A percentile compares a stretch with the other conserved stretches of the same genome.
These are phyloP conservation scores for Tympanuchus pallidicinctus DNA, from an alignment of 2,113 vertebrate species.

Conservation along the genomic window DNA sequence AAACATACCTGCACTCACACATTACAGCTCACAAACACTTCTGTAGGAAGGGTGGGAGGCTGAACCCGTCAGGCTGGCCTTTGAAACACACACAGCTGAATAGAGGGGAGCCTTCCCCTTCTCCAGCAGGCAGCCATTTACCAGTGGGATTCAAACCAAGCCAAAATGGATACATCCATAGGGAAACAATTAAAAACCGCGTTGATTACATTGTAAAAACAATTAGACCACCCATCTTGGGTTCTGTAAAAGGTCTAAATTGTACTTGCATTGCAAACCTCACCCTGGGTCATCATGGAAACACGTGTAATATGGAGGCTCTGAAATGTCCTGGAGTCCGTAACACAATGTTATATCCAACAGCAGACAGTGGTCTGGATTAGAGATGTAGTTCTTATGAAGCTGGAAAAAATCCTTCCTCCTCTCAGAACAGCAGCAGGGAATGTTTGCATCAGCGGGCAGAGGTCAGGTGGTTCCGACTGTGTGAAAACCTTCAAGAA, in stretches of 20 bases:
- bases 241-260: constrained; percentile 67
- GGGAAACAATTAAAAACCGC: constrained; percentile 73
- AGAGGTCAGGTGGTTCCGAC: constrained; percentile 88
- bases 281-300: constrained; percentile 57
- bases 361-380: constrained; percentile 63
- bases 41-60: constrained; percentile 17
- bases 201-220: constrained; percentile 74
- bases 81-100: neutral
- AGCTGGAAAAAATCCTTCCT: constrained; percentile 25
- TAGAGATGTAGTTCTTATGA: constrained; percentile 54
- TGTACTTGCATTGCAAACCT: constrained; percentile 67
- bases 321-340: constrained; percentile 72
- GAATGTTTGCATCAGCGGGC: constrained; percentile 76
- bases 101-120: constrained; percentile 25
- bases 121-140: constrained; percentile 64
- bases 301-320: constrained; percentile 52
- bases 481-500: constrained; percentile 87
- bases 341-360: constrained; percentile 70
- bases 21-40: neutral
- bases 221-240: constrained; percentile 53
- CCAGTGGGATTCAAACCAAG: constrained; percentile 68
- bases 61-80: neutral
- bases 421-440: neutral
- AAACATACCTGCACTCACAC: neutral
- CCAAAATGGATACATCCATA: constrained; percentile 61